phyloP scores from a whole-genome alignment of 2,888 invertebrate genomes.

The Meloe dianella region DNA sequence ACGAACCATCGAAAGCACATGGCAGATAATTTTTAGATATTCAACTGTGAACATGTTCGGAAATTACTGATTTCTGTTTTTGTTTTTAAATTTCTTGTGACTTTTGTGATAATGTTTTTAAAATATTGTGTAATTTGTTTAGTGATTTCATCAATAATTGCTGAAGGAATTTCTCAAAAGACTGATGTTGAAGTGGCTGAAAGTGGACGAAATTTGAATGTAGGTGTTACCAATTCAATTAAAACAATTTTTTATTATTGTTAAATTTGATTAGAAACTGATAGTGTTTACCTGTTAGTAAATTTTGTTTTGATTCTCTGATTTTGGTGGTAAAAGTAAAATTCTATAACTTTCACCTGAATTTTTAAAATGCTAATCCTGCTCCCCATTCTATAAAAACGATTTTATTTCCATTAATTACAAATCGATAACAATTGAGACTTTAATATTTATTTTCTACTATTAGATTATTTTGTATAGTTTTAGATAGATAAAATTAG shows the following conservation, averaged over 20 bases:
- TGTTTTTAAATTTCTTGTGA: neutral
- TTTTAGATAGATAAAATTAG: neutral
- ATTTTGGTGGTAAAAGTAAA: constrained; percentile 10
- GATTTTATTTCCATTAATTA: neutral
- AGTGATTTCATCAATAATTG: neutral
- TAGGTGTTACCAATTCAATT: neutral
- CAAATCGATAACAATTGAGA: neutral
- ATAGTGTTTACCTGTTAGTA: neutral
- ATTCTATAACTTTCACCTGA: neutral
- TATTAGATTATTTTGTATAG: neutral
- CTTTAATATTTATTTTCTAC: neutral
- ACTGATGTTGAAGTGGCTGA: neutral
- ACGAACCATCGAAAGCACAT: constrained; percentile 28
- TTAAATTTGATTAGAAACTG: neutral
- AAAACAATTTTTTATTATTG: neutral
- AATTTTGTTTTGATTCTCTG: neutral
- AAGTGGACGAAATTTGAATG: constrained; percentile 5
- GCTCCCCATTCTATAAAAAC: neutral
- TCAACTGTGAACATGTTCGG: neutral
- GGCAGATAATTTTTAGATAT: constrained; percentile 25
- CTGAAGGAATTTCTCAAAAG: neutral
- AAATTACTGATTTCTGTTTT: neutral
- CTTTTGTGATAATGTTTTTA: neutral
- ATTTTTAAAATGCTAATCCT: constrained; percentile 1
- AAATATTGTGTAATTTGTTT: neutral